Conservation (phyloP, 2,113 vertebrate species). For the Zingel zingel region DNA sequence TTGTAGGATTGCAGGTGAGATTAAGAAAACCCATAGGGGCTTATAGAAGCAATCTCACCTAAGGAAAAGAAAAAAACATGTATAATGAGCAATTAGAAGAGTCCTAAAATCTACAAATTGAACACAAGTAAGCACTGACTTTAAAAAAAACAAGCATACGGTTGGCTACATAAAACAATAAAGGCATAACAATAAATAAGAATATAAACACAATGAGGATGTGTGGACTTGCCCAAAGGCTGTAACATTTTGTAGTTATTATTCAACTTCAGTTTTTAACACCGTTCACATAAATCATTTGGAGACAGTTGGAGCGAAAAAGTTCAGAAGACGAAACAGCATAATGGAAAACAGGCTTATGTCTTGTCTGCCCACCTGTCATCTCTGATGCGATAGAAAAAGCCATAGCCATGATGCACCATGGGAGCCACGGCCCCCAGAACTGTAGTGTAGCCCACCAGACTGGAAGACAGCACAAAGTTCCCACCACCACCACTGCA, state of each 20-base stretch:
- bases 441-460: constrained; percentile 91
- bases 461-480: constrained; percentile 94
- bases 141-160: too few relatives aligned
- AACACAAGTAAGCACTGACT: too few relatives aligned
- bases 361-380: constrained; percentile 86
- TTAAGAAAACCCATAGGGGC: too few relatives aligned
- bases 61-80: too few relatives aligned
- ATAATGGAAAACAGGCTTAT: not conserved
- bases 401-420: constrained; percentile 92
- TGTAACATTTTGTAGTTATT: not conserved
- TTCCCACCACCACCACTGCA: constrained; percentile 95
- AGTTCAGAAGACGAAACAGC: not conserved
- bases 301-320: not conserved
- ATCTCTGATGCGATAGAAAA: constrained; percentile 95
- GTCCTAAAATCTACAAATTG: too few relatives aligned
- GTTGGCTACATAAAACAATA: too few relatives aligned
- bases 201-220: too few relatives aligned
- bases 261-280: not conserved
- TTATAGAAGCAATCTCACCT: too few relatives aligned
- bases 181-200: too few relatives aligned
- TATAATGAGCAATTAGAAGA: too few relatives aligned
- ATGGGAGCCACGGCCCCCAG: constrained; percentile 89
- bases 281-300: not conserved
- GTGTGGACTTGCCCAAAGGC: not conserved
- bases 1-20: too few relatives aligned